These are phyloP conservation scores for Tenthredo scrophulariae DNA, from an alignment of 2,888 invertebrate species.

Conservation along the genomic window DNA sequence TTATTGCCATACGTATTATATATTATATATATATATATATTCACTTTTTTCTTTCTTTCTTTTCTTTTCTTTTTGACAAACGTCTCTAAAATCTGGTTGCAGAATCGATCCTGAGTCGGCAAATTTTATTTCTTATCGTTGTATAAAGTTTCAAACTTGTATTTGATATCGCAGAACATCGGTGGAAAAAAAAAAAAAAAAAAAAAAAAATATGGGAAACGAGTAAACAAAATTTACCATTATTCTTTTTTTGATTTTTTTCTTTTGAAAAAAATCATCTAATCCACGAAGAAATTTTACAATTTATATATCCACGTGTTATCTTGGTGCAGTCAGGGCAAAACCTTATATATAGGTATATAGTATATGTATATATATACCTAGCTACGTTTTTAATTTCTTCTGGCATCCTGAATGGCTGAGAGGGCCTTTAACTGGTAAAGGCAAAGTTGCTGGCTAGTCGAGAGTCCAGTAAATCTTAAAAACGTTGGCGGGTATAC, in stretches of 20 bases:
- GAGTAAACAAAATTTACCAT: neutral
- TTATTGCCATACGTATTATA: conserved; percentile 64
- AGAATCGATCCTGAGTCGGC: conserved; percentile 68
- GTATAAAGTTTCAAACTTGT: neutral
- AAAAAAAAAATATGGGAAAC: neutral
- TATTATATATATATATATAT: conserved; percentile 19
- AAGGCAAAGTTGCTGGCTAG: conserved; percentile 73
- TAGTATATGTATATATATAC: conserved; percentile 15
- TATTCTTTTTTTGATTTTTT: no score
- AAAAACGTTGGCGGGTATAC: conserved; percentile 50
- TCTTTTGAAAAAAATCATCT: no score
- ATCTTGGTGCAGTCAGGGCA: no score
- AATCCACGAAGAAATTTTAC: neutral
- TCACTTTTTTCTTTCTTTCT: neutral
- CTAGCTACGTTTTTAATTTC: conserved; percentile 68
- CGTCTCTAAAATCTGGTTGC: conserved; percentile 4
- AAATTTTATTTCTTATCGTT: conserved; percentile 64
- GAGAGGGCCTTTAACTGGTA: conserved; percentile 58
- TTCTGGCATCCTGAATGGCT: conserved; percentile 50
- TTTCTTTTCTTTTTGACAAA: neutral
- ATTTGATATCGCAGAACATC: neutral
- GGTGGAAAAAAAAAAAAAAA: no score
- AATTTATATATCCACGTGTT: no score
- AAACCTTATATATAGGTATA: no score
- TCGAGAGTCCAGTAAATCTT: conserved; percentile 76